Evolutionary conservation across 1,140 invertebrate genomes (phyloP).

Genomic region (Trachelipus rathkii): DNA sequence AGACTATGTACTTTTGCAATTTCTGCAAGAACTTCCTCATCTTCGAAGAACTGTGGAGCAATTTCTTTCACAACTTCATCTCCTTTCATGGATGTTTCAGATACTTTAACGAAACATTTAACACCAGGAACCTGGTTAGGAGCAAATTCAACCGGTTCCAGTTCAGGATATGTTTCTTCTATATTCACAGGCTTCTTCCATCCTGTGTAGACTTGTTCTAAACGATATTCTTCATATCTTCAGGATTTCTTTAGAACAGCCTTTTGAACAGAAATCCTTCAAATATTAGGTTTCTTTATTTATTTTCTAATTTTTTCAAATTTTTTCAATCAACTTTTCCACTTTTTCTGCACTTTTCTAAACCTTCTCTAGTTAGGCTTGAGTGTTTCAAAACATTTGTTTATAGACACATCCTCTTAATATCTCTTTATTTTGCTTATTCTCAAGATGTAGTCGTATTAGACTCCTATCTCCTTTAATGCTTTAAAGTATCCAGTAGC

Average conservation of each 20-base stretch:
- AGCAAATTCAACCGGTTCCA: conserved; percentile 40
- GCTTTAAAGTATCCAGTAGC: too few relatives aligned
- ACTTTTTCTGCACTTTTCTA: too few relatives aligned
- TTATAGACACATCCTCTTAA: too few relatives aligned
- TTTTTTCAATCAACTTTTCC: too few relatives aligned
- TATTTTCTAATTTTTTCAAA: too few relatives aligned
- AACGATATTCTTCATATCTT: conserved; percentile 53
- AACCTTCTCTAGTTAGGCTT: too few relatives aligned
- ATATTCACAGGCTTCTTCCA: conserved; percentile 40
- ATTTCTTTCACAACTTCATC: conserved; percentile 44
- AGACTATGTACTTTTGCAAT: conserved; percentile 38
- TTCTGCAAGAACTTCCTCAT: conserved; percentile 40
- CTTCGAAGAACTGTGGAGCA: conserved; percentile 44
- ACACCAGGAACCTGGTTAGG: conserved; percentile 44
- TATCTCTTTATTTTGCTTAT: too few relatives aligned
- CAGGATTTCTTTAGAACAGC: conserved; percentile 47
- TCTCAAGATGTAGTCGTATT: too few relatives aligned
- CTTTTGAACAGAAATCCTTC: too few relatives aligned
- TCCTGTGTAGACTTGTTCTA: conserved; percentile 38
- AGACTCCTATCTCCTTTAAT: too few relatives aligned
- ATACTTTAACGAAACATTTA: conserved; percentile 44
- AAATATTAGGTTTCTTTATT: too few relatives aligned
- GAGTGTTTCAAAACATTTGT: too few relatives aligned
- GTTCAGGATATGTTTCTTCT: conserved; percentile 41
- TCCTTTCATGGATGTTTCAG: conserved; percentile 43